phyloP scores from a whole-genome alignment of 2,888 invertebrate genomes.

The Agonum fuliginosum region DNA sequence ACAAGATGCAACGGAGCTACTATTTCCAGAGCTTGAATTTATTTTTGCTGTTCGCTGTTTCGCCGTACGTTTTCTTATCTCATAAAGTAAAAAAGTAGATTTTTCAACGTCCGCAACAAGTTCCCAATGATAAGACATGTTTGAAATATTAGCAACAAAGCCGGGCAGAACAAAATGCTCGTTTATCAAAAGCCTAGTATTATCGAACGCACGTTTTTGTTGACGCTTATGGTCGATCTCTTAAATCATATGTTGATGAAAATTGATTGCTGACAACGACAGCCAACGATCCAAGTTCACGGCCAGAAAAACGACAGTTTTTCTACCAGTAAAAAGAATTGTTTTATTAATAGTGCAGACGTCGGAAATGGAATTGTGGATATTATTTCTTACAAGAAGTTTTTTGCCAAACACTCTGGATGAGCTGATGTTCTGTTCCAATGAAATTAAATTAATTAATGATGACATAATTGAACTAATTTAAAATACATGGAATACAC shows the following conservation, averaged over 20 bases:
- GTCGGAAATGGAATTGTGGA: too few species aligned
- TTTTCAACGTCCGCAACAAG: slow-evolving; percentile 11
- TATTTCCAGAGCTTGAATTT: too few species aligned
- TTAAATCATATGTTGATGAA: slow-evolving; percentile 12
- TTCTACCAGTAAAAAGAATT: neutral
- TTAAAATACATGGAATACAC: too few species aligned
- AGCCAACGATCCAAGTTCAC: slow-evolving; percentile 1
- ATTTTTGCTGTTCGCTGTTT: neutral
- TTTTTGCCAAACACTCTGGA: too few species aligned
- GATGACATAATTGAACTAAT: too few species aligned
- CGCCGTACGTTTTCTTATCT: neutral
- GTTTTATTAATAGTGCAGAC: slow-evolving; percentile 2
- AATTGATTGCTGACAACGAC: slow-evolving; percentile 21
- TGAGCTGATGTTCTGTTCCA: too few species aligned
- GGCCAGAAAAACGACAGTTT: neutral
- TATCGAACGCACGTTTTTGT: slow-evolving; percentile 1
- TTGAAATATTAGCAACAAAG: neutral
- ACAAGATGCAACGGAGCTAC: too few species aligned
- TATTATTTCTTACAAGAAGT: too few species aligned
- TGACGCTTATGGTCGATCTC: neutral
- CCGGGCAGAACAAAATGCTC: neutral
- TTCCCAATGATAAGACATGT: neutral
- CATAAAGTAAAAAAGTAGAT: neutral
- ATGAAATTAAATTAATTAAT: too few species aligned
- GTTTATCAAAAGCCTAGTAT: slow-evolving; percentile 5